phyloP scores from a whole-genome alignment of 2,888 invertebrate species.

The Acleris sparsana region DNA sequence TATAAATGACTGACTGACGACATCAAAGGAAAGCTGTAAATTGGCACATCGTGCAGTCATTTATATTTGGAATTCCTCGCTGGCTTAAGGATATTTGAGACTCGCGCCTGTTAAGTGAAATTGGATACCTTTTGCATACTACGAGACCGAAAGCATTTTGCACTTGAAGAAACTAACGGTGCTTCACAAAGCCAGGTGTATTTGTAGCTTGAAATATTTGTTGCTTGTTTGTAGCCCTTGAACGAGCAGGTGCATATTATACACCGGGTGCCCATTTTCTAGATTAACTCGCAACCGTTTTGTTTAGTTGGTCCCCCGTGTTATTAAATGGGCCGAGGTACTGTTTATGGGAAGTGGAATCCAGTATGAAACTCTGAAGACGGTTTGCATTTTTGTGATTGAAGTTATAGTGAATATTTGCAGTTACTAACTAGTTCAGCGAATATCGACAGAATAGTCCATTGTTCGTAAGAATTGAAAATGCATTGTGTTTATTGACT shows the following conservation, averaged over 20 bases:
- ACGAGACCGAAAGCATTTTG: constrained; percentile 1
- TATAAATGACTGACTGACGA: not conserved
- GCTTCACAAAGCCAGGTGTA: not conserved
- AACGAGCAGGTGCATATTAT: constrained; percentile 49
- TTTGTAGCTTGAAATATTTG: constrained; percentile 17
- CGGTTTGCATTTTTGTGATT: too few relatives aligned
- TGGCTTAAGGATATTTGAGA: constrained; percentile 5
- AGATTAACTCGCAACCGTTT: constrained; percentile 46
- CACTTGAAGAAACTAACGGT: constrained; percentile 2
- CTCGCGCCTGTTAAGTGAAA: constrained; percentile 9
- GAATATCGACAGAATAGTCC: too few relatives aligned
- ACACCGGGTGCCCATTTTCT: constrained; percentile 50
- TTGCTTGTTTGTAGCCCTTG: constrained; percentile 11
- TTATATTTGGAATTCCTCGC: constrained; percentile 7
- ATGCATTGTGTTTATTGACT: too few relatives aligned
- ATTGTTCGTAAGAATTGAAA: too few relatives aligned
- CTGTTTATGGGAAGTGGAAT: not conserved
- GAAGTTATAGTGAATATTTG: too few relatives aligned
- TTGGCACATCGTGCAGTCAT: not conserved
- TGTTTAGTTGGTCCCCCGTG: constrained; percentile 17
- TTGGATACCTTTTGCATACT: not conserved
- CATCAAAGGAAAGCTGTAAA: constrained; percentile 2
- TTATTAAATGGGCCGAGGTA: constrained; percentile 7
- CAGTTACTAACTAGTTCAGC: too few relatives aligned
- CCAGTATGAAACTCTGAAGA: too few relatives aligned